phyloP scores from a whole-genome alignment of 2,888 invertebrate species.

The Netelia virgata region DNA sequence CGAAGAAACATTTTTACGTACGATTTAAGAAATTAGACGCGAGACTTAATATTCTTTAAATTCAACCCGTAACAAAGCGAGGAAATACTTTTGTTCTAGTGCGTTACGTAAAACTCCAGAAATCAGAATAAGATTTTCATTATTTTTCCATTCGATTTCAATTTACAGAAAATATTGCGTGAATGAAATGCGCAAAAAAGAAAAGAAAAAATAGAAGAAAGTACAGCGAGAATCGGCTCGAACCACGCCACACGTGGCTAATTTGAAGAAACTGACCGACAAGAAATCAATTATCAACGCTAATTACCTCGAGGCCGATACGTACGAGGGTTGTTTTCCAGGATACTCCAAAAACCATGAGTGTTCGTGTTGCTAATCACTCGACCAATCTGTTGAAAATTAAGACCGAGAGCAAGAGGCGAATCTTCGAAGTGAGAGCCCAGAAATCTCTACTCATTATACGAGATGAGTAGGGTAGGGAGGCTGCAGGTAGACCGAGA shows the following conservation, averaged over 20 bases:
- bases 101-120: background rate
- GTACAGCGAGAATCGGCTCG: no score
- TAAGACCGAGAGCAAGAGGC: conserved; percentile 9
- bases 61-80: background rate
- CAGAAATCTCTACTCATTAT: conserved; percentile 45
- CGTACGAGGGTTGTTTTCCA: no score
- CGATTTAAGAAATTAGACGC: no score
- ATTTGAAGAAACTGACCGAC: background rate
- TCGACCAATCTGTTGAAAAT: conserved; percentile 52
- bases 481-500: conserved; percentile 2
- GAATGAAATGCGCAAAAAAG: no score
- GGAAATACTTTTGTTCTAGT: background rate
- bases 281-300: background rate
- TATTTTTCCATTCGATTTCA: background rate
- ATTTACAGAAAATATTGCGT: no score
- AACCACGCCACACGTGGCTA: no score
- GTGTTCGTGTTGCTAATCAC: conserved; percentile 21
- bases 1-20: no score
- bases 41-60: no score
- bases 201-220: no score
- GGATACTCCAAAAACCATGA: conserved; percentile 4
- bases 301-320: background rate
- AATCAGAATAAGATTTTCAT: background rate
- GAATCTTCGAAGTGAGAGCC: conserved; percentile 36
- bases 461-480: conserved; percentile 22